phyloP scores from a whole-genome alignment of 2,797 vertebrate genomes.

The Myotis planiceps region DNA sequence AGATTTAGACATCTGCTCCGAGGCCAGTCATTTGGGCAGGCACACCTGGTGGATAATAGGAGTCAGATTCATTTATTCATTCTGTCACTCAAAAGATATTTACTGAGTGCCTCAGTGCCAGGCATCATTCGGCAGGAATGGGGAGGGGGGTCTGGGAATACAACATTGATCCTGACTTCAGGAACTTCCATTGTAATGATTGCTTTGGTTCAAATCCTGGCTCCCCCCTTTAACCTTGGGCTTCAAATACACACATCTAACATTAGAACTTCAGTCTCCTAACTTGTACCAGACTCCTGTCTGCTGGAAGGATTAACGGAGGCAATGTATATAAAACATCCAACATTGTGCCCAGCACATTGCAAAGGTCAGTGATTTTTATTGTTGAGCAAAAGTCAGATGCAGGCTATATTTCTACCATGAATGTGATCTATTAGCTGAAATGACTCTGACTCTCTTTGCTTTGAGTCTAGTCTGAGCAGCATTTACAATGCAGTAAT shows the following conservation, averaged over 20 bases:
- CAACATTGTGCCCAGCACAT: neutral
- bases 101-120: neutral
- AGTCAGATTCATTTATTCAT: neutral
- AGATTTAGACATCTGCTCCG: neutral
- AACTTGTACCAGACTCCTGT: neutral
- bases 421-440: neutral
- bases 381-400: neutral
- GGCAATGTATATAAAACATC: neutral
- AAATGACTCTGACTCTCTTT: neutral
- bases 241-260: too few species aligned
- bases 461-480: neutral
- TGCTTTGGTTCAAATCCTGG: neutral
- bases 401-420: neutral
- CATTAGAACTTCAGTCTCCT: neutral
- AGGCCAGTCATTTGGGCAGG: neutral
- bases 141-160: neutral
- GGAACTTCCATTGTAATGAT: neutral
- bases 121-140: neutral
- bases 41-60: neutral
- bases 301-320: neutral
- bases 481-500: neutral
- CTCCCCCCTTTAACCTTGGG: neutral
- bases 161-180: neutral
- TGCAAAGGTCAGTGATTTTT: conserved; percentile 32
- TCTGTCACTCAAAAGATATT: conserved; percentile 1